Evolutionary conservation across 1,140 invertebrate species (phyloP).

Genomic region (Tetramorium simillimum): DNA sequence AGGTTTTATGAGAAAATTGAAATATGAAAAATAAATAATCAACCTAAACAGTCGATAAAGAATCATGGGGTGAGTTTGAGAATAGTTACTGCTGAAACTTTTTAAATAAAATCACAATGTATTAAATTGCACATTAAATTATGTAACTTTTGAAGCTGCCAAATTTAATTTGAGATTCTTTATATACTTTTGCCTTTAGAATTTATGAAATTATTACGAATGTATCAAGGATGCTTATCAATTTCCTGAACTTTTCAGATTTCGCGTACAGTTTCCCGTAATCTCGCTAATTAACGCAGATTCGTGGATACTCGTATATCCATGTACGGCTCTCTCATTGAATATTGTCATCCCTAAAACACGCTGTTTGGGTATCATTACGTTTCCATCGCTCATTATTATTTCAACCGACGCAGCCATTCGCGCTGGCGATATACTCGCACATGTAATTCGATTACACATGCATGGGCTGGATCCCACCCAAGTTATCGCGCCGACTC

Average conservation of each 20-base stretch:
- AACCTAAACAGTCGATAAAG: neutral
- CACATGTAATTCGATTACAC: conserved; percentile 57
- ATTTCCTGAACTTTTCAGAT: conserved; percentile 50
- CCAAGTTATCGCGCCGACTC: conserved; percentile 27
- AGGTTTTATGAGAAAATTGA: neutral
- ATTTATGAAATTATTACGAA: conserved; percentile 7
- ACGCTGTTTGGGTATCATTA: conserved; percentile 31
- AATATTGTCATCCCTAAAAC: neutral
- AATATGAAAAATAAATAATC: conserved; percentile 3
- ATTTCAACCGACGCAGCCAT: conserved; percentile 62
- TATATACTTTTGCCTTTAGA: neutral
- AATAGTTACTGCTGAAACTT: neutral
- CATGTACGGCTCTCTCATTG: neutral
- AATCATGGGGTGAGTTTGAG: neutral
- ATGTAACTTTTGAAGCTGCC: neutral
- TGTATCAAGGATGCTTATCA: neutral
- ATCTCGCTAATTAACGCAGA: conserved; percentile 56
- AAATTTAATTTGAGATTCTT: neutral
- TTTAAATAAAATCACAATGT: neutral
- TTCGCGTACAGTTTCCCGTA: conserved; percentile 50
- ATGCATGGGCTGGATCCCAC: neutral
- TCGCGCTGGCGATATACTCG: conserved; percentile 54
- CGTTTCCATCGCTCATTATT: conserved; percentile 72
- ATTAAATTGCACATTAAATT: neutral
- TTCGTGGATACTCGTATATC: conserved; percentile 34